Base-by-base conservation (phyloP, 1,140 invertebrate genomes). In the Pseudachorutes palmiensis region DNA sequence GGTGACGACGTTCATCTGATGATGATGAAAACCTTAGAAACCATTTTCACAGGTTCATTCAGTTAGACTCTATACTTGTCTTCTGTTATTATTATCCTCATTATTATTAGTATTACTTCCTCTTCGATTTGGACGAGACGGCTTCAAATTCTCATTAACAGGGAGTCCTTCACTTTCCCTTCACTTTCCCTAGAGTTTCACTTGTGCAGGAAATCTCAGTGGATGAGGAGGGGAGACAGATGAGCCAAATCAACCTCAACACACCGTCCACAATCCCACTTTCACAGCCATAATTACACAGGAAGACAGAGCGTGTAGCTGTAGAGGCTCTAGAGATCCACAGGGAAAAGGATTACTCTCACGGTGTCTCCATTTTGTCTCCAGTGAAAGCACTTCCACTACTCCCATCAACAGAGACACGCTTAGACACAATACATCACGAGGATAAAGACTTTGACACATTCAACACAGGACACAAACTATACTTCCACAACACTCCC, bases 141-240 rank as follows among this genome's bases (percentile, higher is more conserved):
- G 36, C 36, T 45, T 45, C 36, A 45, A 45, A 45, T 45, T 45
- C 36, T 45, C 36, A 45, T 45, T 45, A 45, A 45, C n/a, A n/a
- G n/a, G n/a, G n/a, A n/a, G n/a, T n/a, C n/a, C 36, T 45, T 45
- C 36, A 12, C 36, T 45, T 19, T 19, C 36, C 36, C 19, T 45
- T 45, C 36, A 12, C 36, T 45, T 45, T 19, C 36, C n/a, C n/a
- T n/a, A n/a, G n/a, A n/a, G n/a, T n/a, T n/a, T n/a, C n/a, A n/a
- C n/a, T n/a, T n/a, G n/a, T n/a, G n/a, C n/a, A n/a, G n/a, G n/a
- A n/a, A n/a, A n/a, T n/a, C n/a, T n/a, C n/a, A n/a, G n/a, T 45
- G 9, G 36, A 12, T 12, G 19, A 19, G 9, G 9, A 45, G 36
- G 36, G 36, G 19, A 45, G 36, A 45, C 9, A 9, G 36, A 9